phyloP scores from a whole-genome alignment of 2,113 vertebrate genomes.

The Nyctereutes procyonoides region DNA sequence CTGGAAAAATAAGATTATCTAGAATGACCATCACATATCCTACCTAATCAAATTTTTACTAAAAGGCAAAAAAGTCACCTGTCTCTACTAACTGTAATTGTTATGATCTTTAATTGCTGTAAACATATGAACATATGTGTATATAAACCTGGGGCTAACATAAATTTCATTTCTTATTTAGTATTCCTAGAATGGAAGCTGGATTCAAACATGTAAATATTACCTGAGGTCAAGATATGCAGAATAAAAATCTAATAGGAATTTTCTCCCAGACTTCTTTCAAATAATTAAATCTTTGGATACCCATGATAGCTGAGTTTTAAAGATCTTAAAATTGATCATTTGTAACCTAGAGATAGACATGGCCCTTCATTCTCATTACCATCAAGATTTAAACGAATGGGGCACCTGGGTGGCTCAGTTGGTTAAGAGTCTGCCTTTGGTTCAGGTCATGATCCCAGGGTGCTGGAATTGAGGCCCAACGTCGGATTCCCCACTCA shows the following conservation, averaged over 20 bases:
- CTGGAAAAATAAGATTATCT: constrained; percentile 2
- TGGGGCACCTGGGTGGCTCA: too few relatives aligned
- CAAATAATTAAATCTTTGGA: constrained; percentile 17
- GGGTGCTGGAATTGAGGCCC: too few relatives aligned
- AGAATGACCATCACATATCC: neutral
- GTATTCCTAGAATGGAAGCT: neutral
- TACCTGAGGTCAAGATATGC: neutral
- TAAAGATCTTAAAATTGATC: neutral
- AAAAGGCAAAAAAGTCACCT: neutral
- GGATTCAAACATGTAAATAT: neutral
- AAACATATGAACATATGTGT: neutral
- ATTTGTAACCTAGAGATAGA: neutral
- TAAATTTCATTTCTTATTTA: neutral
- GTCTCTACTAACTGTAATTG: neutral
- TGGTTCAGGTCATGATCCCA: too few relatives aligned
- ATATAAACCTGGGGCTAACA: neutral
- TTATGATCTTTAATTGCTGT: constrained; percentile 9
- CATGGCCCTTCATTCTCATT: neutral
- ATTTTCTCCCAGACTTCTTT: constrained; percentile 9
- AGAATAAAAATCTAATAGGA: constrained; percentile 1
- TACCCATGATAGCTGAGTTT: neutral
- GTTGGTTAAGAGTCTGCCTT: too few relatives aligned
- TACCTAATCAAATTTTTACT: neutral
- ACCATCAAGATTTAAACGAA: neutral
- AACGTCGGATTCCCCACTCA: too few relatives aligned